phyloP scores from a whole-genome alignment of 2,888 invertebrate species.

The Mamestra brassicae region DNA sequence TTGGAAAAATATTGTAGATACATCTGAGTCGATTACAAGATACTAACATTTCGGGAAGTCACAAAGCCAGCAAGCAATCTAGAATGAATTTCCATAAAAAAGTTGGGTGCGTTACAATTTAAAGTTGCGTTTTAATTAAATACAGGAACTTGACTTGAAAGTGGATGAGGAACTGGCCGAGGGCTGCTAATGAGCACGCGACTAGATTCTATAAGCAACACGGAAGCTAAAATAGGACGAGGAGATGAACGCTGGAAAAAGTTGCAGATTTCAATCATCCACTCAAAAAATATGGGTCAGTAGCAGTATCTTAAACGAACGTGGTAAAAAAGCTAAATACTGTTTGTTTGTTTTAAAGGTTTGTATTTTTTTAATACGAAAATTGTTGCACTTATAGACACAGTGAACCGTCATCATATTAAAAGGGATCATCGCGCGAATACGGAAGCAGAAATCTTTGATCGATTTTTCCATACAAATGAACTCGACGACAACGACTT shows the following conservation, averaged over 20 bases:
- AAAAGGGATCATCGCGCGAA: too few relatives aligned
- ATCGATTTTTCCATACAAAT: too few relatives aligned
- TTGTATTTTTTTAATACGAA: too few relatives aligned
- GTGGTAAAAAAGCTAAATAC: too few relatives aligned
- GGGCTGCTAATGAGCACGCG: slow-evolving; percentile 45
- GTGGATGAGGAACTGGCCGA: slow-evolving; percentile 18
- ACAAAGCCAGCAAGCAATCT: not conserved
- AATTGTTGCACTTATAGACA: too few relatives aligned
- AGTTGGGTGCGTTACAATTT: not conserved
- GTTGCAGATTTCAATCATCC: not conserved
- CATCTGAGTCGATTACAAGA: too few relatives aligned
- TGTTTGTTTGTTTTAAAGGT: too few relatives aligned
- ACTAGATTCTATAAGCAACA: slow-evolving; percentile 26
- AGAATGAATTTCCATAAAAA: not conserved
- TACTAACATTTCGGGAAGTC: not conserved
- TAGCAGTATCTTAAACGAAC: not conserved
- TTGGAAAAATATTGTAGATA: too few relatives aligned
- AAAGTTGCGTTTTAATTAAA: slow-evolving; percentile 28
- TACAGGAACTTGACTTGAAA: slow-evolving; percentile 31
- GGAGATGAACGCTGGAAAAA: not conserved
- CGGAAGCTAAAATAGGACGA: slow-evolving; percentile 39
- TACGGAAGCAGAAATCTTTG: too few relatives aligned
- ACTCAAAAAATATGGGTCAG: not conserved
- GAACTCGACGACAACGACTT: too few relatives aligned
- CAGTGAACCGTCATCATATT: too few relatives aligned